A percentile compares a stretch with the other conserved stretches of the same genome.
Conservation (phyloP, 2,888 invertebrate species). For the Smittia sp. region DNA sequence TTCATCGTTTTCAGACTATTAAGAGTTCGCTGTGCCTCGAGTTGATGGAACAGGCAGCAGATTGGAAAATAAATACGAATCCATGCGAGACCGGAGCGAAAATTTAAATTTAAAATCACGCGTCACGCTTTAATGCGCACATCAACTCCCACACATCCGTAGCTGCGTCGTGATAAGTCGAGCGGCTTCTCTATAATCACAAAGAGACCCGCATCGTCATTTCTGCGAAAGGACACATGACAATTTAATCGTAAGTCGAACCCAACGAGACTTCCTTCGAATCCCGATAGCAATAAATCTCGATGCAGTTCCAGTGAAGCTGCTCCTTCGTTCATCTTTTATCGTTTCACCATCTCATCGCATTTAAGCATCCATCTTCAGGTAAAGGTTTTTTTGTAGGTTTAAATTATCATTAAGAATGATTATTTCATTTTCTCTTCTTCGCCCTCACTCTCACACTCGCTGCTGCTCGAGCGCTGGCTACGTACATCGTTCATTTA, state of each 20-base stretch:
- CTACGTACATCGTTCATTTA: slow-evolving; percentile 9
- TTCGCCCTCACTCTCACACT: neutral
- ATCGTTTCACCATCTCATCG: slow-evolving; percentile 26
- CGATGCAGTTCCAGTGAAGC: slow-evolving; percentile 23
- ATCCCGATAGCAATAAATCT: neutral
- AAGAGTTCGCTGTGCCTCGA: neutral
- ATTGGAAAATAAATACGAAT: neutral
- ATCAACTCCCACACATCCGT: neutral
- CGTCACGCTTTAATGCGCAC: neutral
- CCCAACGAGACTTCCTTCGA: no score
- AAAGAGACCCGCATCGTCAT: no score
- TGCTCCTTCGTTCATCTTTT: neutral
- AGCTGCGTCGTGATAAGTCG: neutral
- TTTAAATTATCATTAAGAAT: slow-evolving; percentile 33
- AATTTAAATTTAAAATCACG: slow-evolving; percentile 1
- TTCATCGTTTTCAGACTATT: neutral
- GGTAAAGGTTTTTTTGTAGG: slow-evolving; percentile 15
- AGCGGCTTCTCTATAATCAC: no score
- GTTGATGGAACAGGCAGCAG: slow-evolving; percentile 1
- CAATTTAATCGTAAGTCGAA: no score
- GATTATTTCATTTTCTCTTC: slow-evolving; percentile 24
- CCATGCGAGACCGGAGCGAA: neutral
- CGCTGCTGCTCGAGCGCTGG: neutral
- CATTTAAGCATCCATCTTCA: slow-evolving; percentile 28
- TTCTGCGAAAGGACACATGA: no score